Evolutionary conservation across 2,888 invertebrate genomes (phyloP).

Genomic region (Lepetodrilus schrolli): DNA sequence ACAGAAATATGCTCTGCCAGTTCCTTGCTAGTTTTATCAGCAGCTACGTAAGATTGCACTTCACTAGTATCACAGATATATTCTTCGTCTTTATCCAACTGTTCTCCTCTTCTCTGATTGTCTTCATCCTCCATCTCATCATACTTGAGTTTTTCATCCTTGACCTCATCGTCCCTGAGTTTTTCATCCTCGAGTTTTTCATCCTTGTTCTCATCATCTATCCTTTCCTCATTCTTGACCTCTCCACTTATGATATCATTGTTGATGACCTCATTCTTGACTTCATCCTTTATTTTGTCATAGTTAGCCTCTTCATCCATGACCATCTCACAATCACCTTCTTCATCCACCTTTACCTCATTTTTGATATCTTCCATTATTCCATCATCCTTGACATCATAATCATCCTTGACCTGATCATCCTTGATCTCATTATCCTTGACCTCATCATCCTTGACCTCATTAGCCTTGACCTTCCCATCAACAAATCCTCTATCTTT

Average conservation of each 20-base stretch:
- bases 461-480: background rate
- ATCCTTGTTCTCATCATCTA: background rate
- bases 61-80: no score
- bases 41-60: no score
- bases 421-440: background rate
- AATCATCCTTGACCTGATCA: no score
- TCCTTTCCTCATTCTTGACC: background rate
- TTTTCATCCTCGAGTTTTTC: background rate
- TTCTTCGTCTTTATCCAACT: no score
- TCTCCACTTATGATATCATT: background rate
- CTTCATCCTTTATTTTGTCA: background rate
- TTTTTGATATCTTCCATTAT: background rate
- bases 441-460: background rate
- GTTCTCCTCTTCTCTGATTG: no score
- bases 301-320: background rate
- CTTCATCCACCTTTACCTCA: background rate
- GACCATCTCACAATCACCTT: no score
- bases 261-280: background rate
- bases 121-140: no score
- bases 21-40: no score
- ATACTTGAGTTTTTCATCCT: no score
- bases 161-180: no score
- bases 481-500: background rate
- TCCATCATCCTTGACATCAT: no score
- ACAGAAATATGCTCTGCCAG: no score